Base-by-base conservation (phyloP, 2,113 vertebrate genomes). In the Thunnus maccoyii region DNA sequence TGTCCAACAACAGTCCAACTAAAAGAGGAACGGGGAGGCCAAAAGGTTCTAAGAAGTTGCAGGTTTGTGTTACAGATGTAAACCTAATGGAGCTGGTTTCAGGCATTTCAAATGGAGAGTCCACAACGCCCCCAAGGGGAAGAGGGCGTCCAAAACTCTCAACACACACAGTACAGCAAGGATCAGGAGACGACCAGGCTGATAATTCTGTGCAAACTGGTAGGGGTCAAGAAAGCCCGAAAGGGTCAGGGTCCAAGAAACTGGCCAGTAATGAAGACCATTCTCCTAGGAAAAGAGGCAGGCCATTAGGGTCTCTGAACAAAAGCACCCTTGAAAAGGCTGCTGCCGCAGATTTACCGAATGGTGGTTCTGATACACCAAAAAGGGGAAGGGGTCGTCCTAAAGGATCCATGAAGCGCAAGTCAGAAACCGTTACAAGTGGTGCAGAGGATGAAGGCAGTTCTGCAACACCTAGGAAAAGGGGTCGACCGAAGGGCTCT, bases 401-500 rank as follows among this genome's bases (percentile, higher is more conserved):
- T 2, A 92, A 89, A 84, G 86, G 78, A 61, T 75, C 88, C 1
- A 9, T 8, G 1, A 90, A 88, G 47, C 82, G 65, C 16, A 88
- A 88, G 47, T 63, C 14, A 4, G 87, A 88, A 73, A 69, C 48
- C 63, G 61, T 63, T 64, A 52, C 25, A 17, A 83, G 76, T 11
- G 78, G 17, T 4, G 83, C 72, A 13, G 84, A 84, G 17, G 63
- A 71, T 32, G 87, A 85, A 8, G 64, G 73, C 7, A 68, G 73
- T 51, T 17, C 76, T 46, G 61, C 41, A 57, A 17, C 32, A 3
- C 90, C 84, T 2, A 84, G 46, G 20, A 89, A 84, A 75, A 86
- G 88, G 78, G 93, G 89, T 47, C 72, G 84, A 61, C 91, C 84
- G 9, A 92, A 88, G 54, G 72, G 82, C 30, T 87, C 90, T 7